phyloP scores from a whole-genome alignment of 2,113 vertebrate genomes.

The Ia io region DNA sequence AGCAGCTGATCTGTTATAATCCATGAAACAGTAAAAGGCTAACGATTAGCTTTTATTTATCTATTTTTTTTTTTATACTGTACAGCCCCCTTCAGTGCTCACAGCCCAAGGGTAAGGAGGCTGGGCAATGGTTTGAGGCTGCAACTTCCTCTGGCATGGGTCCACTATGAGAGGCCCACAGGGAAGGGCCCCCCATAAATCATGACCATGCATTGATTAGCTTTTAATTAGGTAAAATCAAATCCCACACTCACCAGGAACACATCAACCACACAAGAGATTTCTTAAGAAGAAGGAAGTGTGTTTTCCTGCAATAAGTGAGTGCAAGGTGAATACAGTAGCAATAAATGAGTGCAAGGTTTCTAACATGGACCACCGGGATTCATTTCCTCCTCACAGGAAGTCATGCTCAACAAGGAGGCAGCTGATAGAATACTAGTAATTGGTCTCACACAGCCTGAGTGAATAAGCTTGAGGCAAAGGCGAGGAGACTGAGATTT shows the following conservation, averaged over 20 bases:
- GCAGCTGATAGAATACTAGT: no score
- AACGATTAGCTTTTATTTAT: not conserved
- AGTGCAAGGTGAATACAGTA: no score
- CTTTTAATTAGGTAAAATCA: not conserved
- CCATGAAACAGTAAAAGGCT: not conserved
- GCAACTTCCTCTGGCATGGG: no score
- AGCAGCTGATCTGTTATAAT: not conserved
- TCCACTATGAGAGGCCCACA: no score
- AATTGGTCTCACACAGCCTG: not conserved
- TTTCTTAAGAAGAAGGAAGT: not conserved
- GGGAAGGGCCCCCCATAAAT: no score
- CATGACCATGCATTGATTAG: no score
- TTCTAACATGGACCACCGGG: rapidly evolving
- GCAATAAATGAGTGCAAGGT: not conserved
- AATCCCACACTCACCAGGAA: not conserved
- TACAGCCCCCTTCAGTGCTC: no score
- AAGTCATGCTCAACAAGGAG: not conserved
- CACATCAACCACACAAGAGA: not conserved
- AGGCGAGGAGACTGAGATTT: not conserved
- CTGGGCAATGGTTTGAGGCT: no score
- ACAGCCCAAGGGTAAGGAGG: no score
- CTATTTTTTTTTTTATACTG: no score
- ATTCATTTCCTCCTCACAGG: not conserved
- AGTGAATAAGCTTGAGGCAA: not conserved
- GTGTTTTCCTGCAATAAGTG: not conserved